Base-by-base conservation (phyloP, 2,888 invertebrate species). In the Myopa testacea region DNA sequence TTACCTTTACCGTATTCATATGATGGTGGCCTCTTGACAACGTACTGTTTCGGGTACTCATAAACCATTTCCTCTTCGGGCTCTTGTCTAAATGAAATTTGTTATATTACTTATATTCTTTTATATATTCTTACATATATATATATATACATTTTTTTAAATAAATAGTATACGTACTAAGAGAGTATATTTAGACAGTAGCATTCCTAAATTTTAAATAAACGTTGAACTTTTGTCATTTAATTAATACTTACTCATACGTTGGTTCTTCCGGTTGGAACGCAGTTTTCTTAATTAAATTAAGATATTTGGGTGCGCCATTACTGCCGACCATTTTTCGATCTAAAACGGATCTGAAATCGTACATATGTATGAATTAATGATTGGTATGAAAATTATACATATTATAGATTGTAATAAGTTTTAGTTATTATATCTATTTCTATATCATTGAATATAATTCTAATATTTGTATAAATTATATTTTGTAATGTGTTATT, bases 341-440 rank as follows among this genome's bases (percentile, higher is more conserved):
- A 65, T 87, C 86, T 73, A 84, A 85, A 6, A 87, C 85, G 4
- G 87, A 85, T 81, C 86, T 86, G 52, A 67, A 38, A 26, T 38
- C 62, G 72, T 73, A 74, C 52, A 78, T 78, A 72, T 50, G 72
- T 76, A 65, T 77, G 78, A 78, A 81, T 70, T 71, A 73, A 72
- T 34, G 52, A 5, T 40, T 63, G 37, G 26, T 55, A 63, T 7
- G 34, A 34, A 52, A 67, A 52, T 52, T 26, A 26, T 26, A 26
- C 26, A 26, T 26, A 26, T 26, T 26, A 26, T 26, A 2, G 26
- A 26, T 26, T 26, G 26, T 26, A 26, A 26, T 2, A 26, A 26
- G 26, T 26, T 26, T 26, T 26, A 26, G 26, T 26, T 26, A 26
- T 26, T 26, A 26, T 26, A 26, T 26, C 26, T 26, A 26, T 26